phyloP scores from a whole-genome alignment of 2,797 vertebrate species.

The Hypotaenidia philippensis region DNA sequence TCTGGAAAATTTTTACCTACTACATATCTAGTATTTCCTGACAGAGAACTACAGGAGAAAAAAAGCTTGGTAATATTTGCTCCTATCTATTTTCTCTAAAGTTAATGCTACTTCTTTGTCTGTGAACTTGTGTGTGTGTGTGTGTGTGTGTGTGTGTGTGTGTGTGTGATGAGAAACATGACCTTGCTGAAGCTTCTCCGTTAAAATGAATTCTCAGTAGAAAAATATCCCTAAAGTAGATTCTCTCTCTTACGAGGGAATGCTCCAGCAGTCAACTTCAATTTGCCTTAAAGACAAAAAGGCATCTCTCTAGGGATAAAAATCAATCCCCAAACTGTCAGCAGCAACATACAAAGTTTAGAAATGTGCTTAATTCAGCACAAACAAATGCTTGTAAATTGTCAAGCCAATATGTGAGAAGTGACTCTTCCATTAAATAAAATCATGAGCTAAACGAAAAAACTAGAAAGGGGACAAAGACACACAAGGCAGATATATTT shows the following conservation, averaged over 20 bases:
- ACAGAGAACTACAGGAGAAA: neutral
- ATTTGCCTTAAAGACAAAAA: constrained; percentile 72
- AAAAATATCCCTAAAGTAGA: constrained; percentile 52
- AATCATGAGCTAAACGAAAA: constrained; percentile 50
- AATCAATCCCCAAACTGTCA: constrained; percentile 71
- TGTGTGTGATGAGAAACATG: neutral
- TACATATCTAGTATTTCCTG: neutral
- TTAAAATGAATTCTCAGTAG: constrained; percentile 60
- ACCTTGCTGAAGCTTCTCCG: constrained; percentile 46
- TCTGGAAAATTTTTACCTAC: neutral
- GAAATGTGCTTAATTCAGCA: constrained; percentile 73
- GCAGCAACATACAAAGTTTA: constrained; percentile 62
- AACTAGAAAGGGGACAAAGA: neutral
- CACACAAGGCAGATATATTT: neutral
- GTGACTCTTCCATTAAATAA: constrained; percentile 63
- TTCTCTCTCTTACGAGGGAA: constrained; percentile 26
- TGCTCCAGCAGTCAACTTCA: constrained; percentile 60
- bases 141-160: neutral
- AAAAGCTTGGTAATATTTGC: neutral
- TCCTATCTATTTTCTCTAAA: neutral
- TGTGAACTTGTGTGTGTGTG: neutral
- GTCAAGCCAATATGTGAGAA: constrained; percentile 56
- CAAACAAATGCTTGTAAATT: constrained; percentile 69
- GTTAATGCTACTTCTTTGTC: neutral
- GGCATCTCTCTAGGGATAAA: constrained; percentile 57